Base-by-base conservation (phyloP, 2,888 invertebrate species). In the Cetonia aurata region DNA sequence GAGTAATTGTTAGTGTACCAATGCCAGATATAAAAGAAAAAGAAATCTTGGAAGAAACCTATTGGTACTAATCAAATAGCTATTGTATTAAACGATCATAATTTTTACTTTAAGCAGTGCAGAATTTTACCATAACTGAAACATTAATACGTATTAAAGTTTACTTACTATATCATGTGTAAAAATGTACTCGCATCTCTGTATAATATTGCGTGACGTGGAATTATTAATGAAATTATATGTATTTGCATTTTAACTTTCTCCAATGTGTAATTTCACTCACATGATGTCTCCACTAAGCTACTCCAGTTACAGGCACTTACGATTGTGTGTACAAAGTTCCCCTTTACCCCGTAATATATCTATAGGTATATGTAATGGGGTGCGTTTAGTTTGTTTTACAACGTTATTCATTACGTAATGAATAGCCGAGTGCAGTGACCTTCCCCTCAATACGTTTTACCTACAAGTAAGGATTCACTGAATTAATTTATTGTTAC, bases 161-260 rank as follows among this genome's bases (percentile, higher is more conserved):
- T 25, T 25, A 4, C 25, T 25, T 25, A 4, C 25, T 25, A 25
- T 25, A 25, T 25, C 4, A 3, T 25, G 4, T 25, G 25, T 25
- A 25, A 25, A 25, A 25, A 25, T 25, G 25, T 4, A 25, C 8
- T 37, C 8, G 1, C 37, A 37, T 6, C 37, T 37, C 37, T 37
- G 4, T 37, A 37, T 8, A 37, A 37, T 37, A 37, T 37, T 37
- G 37, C 37, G 37, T 37, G 37, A 25, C 37, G 37, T 3, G 37
- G 6, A 37, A 41, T 37, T 50, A 50, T 65, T 65, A 65, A 37
- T 65, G 19, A 50, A 65, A 41, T 48, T 46, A n/a, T n/a, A n/a
- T n/a, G 12, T 60, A n/a, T 65, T 65, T 65, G 37, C 50, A 50
- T 65, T 65, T 65, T 52, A 65, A 65, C 62, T 52, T 50, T 65